phyloP scores from a whole-genome alignment of 64 coral and sea anemone genomes.

The Acropora tenuis region DNA sequence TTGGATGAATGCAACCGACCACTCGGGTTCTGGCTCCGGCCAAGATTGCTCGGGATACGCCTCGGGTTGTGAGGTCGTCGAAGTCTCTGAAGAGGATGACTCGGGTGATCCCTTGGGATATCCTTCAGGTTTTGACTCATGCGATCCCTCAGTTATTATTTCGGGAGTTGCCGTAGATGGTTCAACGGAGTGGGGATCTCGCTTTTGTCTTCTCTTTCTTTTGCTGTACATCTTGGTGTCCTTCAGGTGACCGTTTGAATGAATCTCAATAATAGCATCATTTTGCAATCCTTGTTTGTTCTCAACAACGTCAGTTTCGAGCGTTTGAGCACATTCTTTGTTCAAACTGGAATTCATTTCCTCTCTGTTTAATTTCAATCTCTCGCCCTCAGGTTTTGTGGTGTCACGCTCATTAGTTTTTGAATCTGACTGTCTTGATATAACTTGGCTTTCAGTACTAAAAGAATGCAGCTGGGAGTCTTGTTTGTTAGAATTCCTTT shows the following conservation, averaged over 20 bases:
- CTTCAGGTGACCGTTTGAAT: not conserved
- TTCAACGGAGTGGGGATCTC: constrained; percentile 5
- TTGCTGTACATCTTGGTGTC: not conserved
- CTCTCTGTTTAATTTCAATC: not conserved
- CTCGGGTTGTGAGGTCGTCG: constrained; percentile 46
- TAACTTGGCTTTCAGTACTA: not conserved
- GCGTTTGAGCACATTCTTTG: not conserved
- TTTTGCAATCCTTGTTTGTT: not conserved
- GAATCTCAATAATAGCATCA: not conserved
- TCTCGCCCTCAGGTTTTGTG: not conserved
- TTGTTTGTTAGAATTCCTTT: not conserved
- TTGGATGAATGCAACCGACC: constrained; percentile 46
- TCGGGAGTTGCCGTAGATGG: constrained; percentile 17
- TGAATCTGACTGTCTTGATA: not conserved
- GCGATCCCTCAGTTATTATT: constrained; percentile 13
- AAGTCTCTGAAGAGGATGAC: constrained; percentile 2
- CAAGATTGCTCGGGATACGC: constrained; percentile 55
- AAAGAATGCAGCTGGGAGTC: not conserved
- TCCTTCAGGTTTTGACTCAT: not conserved
- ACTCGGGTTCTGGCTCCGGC: constrained; percentile 88
- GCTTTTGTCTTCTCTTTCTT: constrained; percentile 9
- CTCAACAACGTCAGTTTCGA: not conserved
- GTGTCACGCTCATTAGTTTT: not conserved
- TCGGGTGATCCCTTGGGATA: constrained; percentile 24
- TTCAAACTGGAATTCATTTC: constrained; percentile 15